These are phyloP conservation scores for Onychostoma macrolepis DNA, from an alignment of 2,113 vertebrate genomes.

Conservation along the genomic window DNA sequence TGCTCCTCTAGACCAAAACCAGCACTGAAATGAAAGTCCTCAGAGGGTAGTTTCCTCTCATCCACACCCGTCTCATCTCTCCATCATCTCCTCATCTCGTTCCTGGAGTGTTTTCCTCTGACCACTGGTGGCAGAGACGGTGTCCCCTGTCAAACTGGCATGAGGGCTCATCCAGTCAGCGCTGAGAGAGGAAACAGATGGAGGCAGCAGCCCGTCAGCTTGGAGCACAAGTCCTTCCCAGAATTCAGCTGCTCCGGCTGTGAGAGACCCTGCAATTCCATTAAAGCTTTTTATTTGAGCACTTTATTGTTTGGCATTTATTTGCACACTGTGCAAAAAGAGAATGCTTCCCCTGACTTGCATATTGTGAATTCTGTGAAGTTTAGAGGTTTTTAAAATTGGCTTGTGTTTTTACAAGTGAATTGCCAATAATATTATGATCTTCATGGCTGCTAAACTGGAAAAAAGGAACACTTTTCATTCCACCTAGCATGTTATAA, in stretches of 20 bases:
- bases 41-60: neutral
- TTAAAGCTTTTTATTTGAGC: slow-evolving; percentile 64
- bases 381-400: neutral
- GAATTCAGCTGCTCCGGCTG: slow-evolving; percentile 2
- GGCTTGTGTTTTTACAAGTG: neutral
- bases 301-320: slow-evolving; percentile 55
- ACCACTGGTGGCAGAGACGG: neutral
- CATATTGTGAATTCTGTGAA: slow-evolving; percentile 44
- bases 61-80: neutral
- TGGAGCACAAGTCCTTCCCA: slow-evolving; percentile 33
- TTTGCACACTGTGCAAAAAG: slow-evolving; percentile 35
- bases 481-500: neutral
- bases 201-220: slow-evolving; percentile 62
- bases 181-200: slow-evolving; percentile 71
- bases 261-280: slow-evolving; percentile 60
- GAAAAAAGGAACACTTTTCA: neutral
- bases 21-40: neutral
- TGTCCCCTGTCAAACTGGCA: slow-evolving; percentile 66
- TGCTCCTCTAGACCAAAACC: neutral
- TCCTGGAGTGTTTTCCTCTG: neutral
- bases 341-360: slow-evolving; percentile 33
- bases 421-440: neutral
- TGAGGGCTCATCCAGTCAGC: slow-evolving; percentile 63
- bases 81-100: slow-evolving; percentile 1
- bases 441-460: neutral